Evolutionary conservation across 23 tunicate species (phyloP).

Genomic region (Ascidia mentula): DNA sequence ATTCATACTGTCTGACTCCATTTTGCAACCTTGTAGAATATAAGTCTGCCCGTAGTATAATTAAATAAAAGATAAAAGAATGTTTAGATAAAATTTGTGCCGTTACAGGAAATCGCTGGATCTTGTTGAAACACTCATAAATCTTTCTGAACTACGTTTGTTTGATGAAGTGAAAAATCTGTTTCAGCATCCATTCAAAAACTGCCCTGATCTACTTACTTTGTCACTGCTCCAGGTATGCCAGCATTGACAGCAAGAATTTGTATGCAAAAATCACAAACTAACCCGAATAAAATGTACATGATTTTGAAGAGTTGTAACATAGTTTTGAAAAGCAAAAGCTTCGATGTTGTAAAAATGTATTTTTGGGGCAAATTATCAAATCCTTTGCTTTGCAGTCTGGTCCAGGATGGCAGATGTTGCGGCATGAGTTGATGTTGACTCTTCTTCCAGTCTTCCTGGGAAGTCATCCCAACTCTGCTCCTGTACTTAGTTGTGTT

Average conservation of each 20-base stretch:
- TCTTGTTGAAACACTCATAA: conserved; percentile 64
- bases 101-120: conserved; percentile 76
- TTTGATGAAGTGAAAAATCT: conserved; percentile 56
- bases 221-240: conserved; percentile 74
- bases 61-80: too few relatives aligned
- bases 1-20: neutral
- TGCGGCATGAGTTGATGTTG: conserved; percentile 53
- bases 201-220: conserved; percentile 84
- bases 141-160: conserved; percentile 52
- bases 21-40: too few relatives aligned
- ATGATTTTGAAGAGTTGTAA: too few relatives aligned
- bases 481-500: conserved; percentile 59
- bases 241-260: neutral
- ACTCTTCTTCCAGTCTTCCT: conserved; percentile 60
- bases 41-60: too few relatives aligned
- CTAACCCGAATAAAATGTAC: too few relatives aligned
- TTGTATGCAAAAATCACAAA: neutral
- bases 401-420: conserved; percentile 25
- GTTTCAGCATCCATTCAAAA: conserved; percentile 45
- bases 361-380: too few relatives aligned
- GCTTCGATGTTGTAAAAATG: too few relatives aligned
- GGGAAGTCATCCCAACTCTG: conserved; percentile 89
- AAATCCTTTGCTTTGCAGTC: conserved; percentile 29
- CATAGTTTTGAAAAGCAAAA: too few relatives aligned
- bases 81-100: too few relatives aligned